Base-by-base conservation (phyloP, 2,888 invertebrate species). In the Syritta pipiens region DNA sequence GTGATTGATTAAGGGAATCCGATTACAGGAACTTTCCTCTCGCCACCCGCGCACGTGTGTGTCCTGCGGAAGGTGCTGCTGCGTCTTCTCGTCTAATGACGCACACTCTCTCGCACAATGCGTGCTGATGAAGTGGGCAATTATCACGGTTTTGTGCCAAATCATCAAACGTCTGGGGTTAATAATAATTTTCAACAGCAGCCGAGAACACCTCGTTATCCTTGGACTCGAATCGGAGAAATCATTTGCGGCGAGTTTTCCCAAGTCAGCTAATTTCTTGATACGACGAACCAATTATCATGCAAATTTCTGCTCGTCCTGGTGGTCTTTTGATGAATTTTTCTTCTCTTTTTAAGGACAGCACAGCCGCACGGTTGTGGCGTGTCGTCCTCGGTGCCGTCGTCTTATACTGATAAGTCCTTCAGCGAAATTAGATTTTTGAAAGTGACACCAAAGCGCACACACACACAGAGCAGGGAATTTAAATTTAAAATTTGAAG, bases 1-100 rank as follows among this genome's bases (percentile, higher is more conserved):
- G 22, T 76, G 76, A 76, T 77, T 77, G 71, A 77, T 71, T 71
- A 53, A 51, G 71, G 30, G 71, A 77, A 77, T 65, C 53, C 51
- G 71, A 59, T 77, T 77, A 77, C 49, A 37, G n/a, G n/a, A n/a
- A n/a, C n/a, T n/a, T n/a, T n/a, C n/a, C 35, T 20, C 40, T 24
- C 14, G 6, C 51, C n/a, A n/a, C n/a, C n/a, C n/a, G n/a, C n/a
- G n/a, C n/a, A n/a, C n/a, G n/a, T n/a, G n/a, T n/a, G n/a, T n/a
- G n/a, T n/a, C n/a, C n/a, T n/a, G n/a, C n/a, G n/a, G n/a, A n/a
- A n/a, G n/a, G n/a, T n/a, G n/a, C n/a, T n/a, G n/a, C n/a, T n/a
- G n/a, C 32, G 35, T 7, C 53, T 49, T 9, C 32, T 17, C n/a
- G n/a, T n/a, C n/a, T 26, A 63, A 35, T 40, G 48, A 48, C 35